A percentile compares a stretch with the other conserved stretches of the same genome.
Conservation (phyloP, 2,113 vertebrate species). For the Thalassarche chlororhynchos region DNA sequence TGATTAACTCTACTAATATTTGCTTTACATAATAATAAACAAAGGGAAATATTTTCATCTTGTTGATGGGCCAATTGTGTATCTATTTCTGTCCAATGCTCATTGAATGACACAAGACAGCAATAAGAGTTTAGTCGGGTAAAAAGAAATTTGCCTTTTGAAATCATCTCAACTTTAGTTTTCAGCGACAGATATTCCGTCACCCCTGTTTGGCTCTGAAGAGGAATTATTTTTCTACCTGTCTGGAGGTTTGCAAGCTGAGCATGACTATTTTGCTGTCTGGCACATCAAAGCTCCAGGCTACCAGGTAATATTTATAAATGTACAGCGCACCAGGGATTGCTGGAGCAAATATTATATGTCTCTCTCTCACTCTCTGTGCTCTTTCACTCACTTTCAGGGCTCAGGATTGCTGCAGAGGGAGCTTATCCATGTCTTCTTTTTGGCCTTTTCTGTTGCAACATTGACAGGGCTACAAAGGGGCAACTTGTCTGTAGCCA, state of each 20-base stretch:
- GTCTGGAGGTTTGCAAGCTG: constrained; percentile 10
- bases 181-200: neutral
- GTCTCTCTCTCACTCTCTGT: neutral
- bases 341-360: neutral
- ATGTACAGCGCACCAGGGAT: neutral
- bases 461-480: neutral
- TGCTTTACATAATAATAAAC: constrained; percentile 9
- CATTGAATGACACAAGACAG: neutral
- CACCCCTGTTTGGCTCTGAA: neutral
- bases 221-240: constrained; percentile 6
- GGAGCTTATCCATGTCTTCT: neutral
- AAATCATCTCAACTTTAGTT: neutral
- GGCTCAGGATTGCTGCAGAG: neutral
- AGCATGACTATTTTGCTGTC: constrained; percentile 22
- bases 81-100: neutral
- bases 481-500: neutral
- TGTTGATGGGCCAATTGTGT: neutral
- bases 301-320: constrained; percentile 9
- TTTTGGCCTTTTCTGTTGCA: neutral
- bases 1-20: neutral
- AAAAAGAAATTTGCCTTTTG: neutral
- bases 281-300: constrained; percentile 15
- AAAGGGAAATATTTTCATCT: neutral
- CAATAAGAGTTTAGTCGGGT: neutral
- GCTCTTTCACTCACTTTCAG: neutral